Percentiles rank a stretch among this genome's conserved stretches.
Conservation (phyloP, 2,888 invertebrate species). For the Cheilosia vernalis region DNA sequence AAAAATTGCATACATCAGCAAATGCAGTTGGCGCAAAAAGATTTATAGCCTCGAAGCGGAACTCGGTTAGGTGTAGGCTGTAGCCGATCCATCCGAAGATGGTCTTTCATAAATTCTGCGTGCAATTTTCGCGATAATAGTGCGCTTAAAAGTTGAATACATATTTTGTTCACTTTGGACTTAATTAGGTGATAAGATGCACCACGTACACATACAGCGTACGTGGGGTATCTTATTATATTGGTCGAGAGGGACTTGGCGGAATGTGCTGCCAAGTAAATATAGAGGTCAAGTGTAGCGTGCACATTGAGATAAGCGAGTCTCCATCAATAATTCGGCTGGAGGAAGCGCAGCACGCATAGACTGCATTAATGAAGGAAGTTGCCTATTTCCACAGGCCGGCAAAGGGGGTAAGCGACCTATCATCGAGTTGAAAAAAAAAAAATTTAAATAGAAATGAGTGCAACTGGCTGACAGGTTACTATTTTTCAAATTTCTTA, state of each 20-base stretch:
- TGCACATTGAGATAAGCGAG: constrained; percentile 34
- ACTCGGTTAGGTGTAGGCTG: background rate
- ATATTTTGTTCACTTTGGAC: constrained; percentile 32
- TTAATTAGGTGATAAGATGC: constrained; percentile 45
- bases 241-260: background rate
- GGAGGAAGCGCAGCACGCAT: constrained; percentile 1
- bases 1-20: background rate
- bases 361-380: background rate
- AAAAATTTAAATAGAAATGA: too few species aligned
- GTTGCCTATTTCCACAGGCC: background rate
- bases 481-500: constrained; percentile 2
- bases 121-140: constrained; percentile 8
- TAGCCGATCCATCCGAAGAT: background rate
- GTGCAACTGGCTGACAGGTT: background rate
- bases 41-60: constrained; percentile 24
- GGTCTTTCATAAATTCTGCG: constrained; percentile 7
- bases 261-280: background rate
- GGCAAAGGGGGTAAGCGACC: constrained; percentile 3
- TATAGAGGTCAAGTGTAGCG: constrained; percentile 44
- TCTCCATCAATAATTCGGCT: constrained; percentile 38
- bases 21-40: constrained; percentile 20
- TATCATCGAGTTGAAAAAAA: background rate
- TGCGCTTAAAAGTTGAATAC: background rate
- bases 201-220: too few species aligned
- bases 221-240: background rate